Percentiles rank a stretch among this genome's conserved stretches.
These are phyloP conservation scores for Sicus ferrugineus DNA, from an alignment of 2,888 invertebrate species.

Conservation along the genomic window DNA sequence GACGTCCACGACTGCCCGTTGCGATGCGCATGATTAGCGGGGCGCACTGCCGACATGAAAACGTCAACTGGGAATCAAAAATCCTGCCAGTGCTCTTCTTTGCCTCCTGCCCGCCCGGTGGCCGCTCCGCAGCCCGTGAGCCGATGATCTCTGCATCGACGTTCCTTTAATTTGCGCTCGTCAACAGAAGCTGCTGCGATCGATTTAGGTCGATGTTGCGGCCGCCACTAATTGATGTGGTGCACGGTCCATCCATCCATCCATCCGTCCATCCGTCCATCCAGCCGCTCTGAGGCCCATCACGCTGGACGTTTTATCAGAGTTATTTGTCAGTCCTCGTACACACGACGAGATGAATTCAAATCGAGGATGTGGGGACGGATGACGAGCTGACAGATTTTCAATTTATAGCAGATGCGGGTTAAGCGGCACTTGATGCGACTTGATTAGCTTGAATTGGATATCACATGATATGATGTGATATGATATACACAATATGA, in stretches of 20 bases:
- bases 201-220: conserved; percentile 18
- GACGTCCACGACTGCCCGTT: conserved; percentile 56
- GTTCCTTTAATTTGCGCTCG: conserved; percentile 28
- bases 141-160: conserved; percentile 16
- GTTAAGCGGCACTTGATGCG: not conserved
- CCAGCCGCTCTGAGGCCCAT: not conserved
- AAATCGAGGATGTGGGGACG: conserved; percentile 18
- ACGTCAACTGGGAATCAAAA: conserved; percentile 54
- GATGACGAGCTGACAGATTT: not conserved
- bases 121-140: not conserved
- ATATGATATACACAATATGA: not conserved
- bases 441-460: not conserved
- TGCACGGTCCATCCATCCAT: not conserved
- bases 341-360: conserved; percentile 23
- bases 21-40: conserved; percentile 62
- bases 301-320: conserved; percentile 15
- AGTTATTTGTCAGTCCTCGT: conserved; percentile 36
- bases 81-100: not conserved
- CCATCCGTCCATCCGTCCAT: conserved; percentile 12
- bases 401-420: not conserved
- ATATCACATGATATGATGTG: not conserved
- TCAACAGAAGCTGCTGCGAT: conserved; percentile 25
- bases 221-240: conserved; percentile 31
- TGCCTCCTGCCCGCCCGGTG: not conserved
- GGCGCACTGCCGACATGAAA: conserved; percentile 62